Evolutionary conservation across 2,113 vertebrate species (phyloP).

Genomic region (Takifugu flavidus): DNA sequence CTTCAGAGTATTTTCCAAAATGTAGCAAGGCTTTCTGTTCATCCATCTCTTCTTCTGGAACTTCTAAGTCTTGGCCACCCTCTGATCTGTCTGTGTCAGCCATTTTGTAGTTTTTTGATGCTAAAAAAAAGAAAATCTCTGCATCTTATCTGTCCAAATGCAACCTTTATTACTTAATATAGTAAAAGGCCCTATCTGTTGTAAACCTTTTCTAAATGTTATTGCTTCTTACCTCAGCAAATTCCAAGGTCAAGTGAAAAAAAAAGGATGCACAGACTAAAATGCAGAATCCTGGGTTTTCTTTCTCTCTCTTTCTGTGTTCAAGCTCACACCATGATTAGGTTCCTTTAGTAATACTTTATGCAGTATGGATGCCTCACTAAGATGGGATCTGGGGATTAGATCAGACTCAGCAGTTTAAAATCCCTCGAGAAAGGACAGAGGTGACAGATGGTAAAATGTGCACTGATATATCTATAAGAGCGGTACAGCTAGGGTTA

Average conservation of each 20-base stretch:
- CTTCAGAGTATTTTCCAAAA: conserved; percentile 55
- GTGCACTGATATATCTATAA: conserved; percentile 11
- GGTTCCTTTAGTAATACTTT: conserved; percentile 3
- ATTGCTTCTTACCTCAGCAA: conserved; percentile 40
- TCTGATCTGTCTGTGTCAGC: conserved; percentile 36
- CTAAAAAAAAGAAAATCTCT: conserved; percentile 12
- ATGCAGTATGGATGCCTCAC: conserved; percentile 27
- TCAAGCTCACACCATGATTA: conserved; percentile 9
- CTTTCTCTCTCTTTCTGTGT: neutral
- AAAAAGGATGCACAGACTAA: neutral
- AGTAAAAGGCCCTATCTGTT: too few relatives aligned
- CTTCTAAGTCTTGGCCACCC: conserved; percentile 45
- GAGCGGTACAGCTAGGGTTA: neutral
- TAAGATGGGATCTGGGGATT: conserved; percentile 63
- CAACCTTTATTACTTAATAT: neutral
- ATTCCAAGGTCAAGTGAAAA: neutral
- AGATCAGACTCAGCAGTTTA: conserved; percentile 69
- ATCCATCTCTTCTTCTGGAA: conserved; percentile 44
- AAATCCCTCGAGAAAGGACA: conserved; percentile 62
- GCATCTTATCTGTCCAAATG: neutral
- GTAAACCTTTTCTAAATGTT: too few relatives aligned
- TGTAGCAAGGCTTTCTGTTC: conserved; percentile 45
- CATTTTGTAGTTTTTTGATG: conserved; percentile 41
- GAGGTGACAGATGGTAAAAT: conserved; percentile 68
- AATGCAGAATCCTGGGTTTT: neutral